Evolutionary conservation across 2,888 invertebrate genomes (phyloP), one percentile per base, ranked within the genome.

Genomic region (Xestia xanthographa): DNA sequence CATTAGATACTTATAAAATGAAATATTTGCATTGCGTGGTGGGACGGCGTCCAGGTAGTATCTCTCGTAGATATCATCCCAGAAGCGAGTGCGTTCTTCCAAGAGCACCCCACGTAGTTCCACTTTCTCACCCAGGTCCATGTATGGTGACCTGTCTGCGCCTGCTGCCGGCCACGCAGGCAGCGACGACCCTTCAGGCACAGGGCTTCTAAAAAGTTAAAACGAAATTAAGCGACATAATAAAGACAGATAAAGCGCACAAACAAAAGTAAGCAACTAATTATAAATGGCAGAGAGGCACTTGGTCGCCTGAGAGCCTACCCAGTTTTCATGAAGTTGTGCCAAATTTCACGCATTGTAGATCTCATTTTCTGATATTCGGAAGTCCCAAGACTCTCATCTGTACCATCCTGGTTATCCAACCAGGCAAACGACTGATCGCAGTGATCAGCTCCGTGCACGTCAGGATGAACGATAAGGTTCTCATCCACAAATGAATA

Each of bases 401-500:
- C 71, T 53, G 26, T 14, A 3, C 43, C 43, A 29, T 29, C 66
- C 6, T 4, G 3, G 3, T 45, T 66, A 22, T 66, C 45, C 26
- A 66, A 45, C 66, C 66, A 45, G 26, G 65, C 65, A 0, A 17
- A 1, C 1, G 45, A 26, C 12, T 45, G 45, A 29, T 1, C 43
- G 6, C 26, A 26, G 20, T 45, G 45, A 45, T 45, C 41, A 45
- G 66, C 66, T 29, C 66, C 66, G 3, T 45, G 45, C 0, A 45
- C 12, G 9, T 66, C 29, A 20, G 66, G 26, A 6, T 66, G 45
- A 56, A 56, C 56, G 6, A 56, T 56, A 2, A 26, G 11, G 77
- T 83, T 88, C 48, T 89, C 82, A 56, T 91, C 88, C 17, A 86
- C 83, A 85, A 88, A 92, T 0, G 90, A 88, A 81, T 90, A 93